Base-by-base conservation (phyloP, 2,797 vertebrate species). In the Rhinatrema bivittatum region DNA sequence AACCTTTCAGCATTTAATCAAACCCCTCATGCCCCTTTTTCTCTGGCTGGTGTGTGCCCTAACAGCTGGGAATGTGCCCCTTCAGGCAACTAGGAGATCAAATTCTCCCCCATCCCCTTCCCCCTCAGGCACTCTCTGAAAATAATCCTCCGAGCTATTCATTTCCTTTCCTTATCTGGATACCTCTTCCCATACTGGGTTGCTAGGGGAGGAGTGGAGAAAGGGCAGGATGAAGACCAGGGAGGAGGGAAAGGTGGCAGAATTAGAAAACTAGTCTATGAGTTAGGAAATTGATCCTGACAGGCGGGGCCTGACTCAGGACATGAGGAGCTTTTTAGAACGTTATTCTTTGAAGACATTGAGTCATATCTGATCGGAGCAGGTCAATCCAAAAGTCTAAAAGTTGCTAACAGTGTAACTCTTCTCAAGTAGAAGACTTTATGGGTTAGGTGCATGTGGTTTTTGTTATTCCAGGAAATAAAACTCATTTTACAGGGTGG, bases 101-200 rank as follows among this genome's bases (percentile, higher is more conserved):
- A 56, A 45, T 1, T 81, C 72, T 82, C 85, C 41, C 45, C 42
- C 62, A n/a, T n/a, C n/a, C n/a, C n/a, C n/a, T 39, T 57, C 30
- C 52, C 78, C 76, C 80, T 81, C 70, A 21, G 80, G 70, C 75
- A 62, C 50, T 70, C 45, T 53, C 54, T 70, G 71, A 60, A 80
- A 84, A 82, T 72, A 73, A 62, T 56, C 63, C 48, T 34, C 47
- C 68, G 60, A 32, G 71, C 74, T 71, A 59, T n/a, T 68, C 65
- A 64, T 58, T 51, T 53, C 48, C 53, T 67, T 61, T 67, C 81
- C 82, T 75, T 82, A 69, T 79, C 32, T 66, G 75, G 76, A 36
- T 21, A 30, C 45, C 27, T 42, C 22, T 29, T 25, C 49, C 68
- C 77, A 77, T 68, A 78, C 60, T 79, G 67, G 65, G 60, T 42